These are phyloP conservation scores for Diaperis boleti DNA, from an alignment of 2,888 invertebrate species.

Conservation along the genomic window DNA sequence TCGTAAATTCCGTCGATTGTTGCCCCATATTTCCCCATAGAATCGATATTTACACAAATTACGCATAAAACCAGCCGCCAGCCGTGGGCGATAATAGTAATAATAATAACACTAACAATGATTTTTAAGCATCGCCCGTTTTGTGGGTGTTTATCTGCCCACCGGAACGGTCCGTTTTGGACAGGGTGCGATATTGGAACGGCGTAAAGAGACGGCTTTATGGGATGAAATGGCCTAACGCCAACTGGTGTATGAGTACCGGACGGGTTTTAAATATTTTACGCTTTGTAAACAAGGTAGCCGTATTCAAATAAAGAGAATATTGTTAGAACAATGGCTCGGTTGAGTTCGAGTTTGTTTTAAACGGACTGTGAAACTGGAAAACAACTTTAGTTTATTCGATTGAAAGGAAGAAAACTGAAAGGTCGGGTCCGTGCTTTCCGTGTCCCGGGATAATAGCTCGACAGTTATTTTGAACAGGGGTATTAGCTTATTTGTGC, in stretches of 20 bases:
- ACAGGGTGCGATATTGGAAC: conserved; percentile 21
- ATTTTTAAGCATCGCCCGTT: conserved; percentile 14
- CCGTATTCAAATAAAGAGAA: not conserved
- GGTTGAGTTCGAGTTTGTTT: not conserved
- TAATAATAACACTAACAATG: conserved; percentile 22
- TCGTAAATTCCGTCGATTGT: conserved; percentile 3
- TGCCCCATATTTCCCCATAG: not conserved
- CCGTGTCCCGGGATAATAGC: no score
- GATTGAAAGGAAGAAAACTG: not conserved
- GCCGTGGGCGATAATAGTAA: conserved; percentile 5
- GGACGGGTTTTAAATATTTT: not conserved
- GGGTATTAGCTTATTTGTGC: no score
- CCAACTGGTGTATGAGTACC: not conserved
- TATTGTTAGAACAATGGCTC: not conserved
- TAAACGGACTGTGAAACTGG: not conserved
- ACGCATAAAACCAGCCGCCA: not conserved
- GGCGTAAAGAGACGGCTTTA: conserved; percentile 21
- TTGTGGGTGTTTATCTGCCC: conserved; percentile 23
- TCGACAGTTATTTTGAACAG: no score
- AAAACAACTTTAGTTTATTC: not conserved
- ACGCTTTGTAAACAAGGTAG: not conserved
- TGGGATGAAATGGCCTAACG: conserved; percentile 2
- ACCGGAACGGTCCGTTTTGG: conserved; percentile 18
- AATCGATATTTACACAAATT: conserved; percentile 4
- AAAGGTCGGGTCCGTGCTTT: not conserved